These are phyloP conservation scores for Rutpela maculata DNA, from an alignment of 2,888 invertebrate species.

Conservation along the genomic window DNA sequence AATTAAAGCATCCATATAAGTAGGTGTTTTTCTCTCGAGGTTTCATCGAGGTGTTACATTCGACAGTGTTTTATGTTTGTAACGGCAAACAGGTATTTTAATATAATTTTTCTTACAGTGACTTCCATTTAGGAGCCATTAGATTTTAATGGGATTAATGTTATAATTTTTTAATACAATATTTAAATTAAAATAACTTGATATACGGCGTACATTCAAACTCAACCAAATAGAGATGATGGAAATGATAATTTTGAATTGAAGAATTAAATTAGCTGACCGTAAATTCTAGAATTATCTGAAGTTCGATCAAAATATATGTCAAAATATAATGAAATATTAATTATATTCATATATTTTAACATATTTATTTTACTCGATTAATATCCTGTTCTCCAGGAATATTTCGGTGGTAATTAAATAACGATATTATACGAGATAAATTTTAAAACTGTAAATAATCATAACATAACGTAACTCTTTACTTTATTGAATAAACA, in stretches of 20 bases:
- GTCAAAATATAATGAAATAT: slow-evolving; percentile 37
- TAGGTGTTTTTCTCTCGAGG: background rate
- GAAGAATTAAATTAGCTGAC: slow-evolving; percentile 34
- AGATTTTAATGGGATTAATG: slow-evolving; percentile 26
- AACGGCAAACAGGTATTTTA: slow-evolving; percentile 7
- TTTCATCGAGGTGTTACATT: slow-evolving; percentile 23
- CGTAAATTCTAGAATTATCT: slow-evolving; percentile 28
- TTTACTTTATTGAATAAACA: background rate
- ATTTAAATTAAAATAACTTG: slow-evolving; percentile 37
- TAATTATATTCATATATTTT: slow-evolving; percentile 32
- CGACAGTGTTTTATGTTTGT: slow-evolving; percentile 3
- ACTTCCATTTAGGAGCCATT: slow-evolving; percentile 17
- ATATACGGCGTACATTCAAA: slow-evolving; percentile 21
- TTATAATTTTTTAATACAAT: slow-evolving; percentile 24
- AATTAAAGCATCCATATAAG: slow-evolving; percentile 8
- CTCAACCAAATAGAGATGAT: slow-evolving; percentile 18
- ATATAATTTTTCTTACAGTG: slow-evolving; percentile 19
- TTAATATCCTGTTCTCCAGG: slow-evolving; percentile 1
- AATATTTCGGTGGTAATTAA: background rate
- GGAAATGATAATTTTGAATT: slow-evolving; percentile 26
- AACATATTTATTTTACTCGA: background rate
- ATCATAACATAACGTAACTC: background rate
- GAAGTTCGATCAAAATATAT: slow-evolving; percentile 19
- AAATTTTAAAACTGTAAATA: background rate
- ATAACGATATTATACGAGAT: background rate